Conservation (phyloP, 37 sponge, comb jelly and placozoan species). For the Corticium candelabrum region DNA sequence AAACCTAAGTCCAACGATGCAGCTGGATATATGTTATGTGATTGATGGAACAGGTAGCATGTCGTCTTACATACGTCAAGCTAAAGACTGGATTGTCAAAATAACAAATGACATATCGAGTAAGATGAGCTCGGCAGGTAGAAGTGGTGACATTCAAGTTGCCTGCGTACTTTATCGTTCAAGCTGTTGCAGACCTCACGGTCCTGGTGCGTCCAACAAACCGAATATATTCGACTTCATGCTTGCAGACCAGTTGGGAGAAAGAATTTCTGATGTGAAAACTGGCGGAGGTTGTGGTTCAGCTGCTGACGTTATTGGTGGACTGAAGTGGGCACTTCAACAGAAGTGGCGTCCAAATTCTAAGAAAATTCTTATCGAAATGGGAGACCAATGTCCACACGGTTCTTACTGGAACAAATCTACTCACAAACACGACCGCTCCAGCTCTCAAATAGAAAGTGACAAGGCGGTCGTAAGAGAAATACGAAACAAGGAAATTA, state of each 20-base stretch:
- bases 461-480: background rate
- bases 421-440: background rate
- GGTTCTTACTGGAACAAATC: background rate
- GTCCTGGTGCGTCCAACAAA: no score
- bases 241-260: background rate
- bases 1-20: background rate
- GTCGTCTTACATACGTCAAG: background rate
- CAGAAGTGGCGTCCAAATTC: background rate
- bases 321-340: background rate
- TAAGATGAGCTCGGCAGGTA: background rate
- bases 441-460: background rate
- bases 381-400: conserved; percentile 2
- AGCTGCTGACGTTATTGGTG: background rate
- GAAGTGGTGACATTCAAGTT: background rate
- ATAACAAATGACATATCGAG: background rate
- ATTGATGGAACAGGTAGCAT: conserved; percentile 2
- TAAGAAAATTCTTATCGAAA: background rate
- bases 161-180: background rate
- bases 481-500: background rate
- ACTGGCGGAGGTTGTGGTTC: background rate
- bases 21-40: background rate
- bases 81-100: background rate
- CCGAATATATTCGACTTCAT: background rate
- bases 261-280: background rate
- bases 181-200: background rate